Conservation (phyloP, 1,140 invertebrate species). For the Heliconius congener region DNA sequence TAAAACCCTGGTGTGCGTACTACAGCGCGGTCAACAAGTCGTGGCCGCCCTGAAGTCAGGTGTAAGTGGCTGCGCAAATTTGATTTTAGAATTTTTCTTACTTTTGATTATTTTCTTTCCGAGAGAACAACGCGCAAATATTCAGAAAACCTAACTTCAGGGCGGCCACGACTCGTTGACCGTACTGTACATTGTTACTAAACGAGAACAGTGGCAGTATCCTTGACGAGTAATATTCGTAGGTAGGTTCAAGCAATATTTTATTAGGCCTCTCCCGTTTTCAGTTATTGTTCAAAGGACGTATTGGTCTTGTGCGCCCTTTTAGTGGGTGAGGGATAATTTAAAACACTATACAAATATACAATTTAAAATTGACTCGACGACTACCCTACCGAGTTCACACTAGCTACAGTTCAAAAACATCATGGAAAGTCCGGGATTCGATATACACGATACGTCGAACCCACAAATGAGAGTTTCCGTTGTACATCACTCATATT, state of each 20-base stretch:
- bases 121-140: no score
- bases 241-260: constrained; percentile 43
- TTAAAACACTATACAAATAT: constrained; percentile 53
- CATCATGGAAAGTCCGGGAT: constrained; percentile 42
- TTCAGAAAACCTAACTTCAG: no score
- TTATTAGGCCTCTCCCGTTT: constrained; percentile 40
- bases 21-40: no score
- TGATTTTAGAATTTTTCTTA: no score
- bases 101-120: no score
- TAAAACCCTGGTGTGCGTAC: constrained; percentile 72
- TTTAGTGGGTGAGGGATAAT: constrained; percentile 39
- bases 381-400: constrained; percentile 68
- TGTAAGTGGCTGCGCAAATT: no score
- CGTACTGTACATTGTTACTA: constrained; percentile 52
- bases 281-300: constrained; percentile 68
- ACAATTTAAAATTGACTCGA: constrained; percentile 69
- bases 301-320: constrained; percentile 66
- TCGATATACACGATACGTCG: not conserved
- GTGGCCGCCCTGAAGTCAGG: no score
- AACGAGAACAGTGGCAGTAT: constrained; percentile 76
- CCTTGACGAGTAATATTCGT: constrained; percentile 60
- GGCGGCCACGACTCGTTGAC: no score
- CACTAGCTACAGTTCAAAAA: constrained; percentile 65
- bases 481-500: constrained; percentile 5
- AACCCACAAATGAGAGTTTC: not conserved